These are phyloP conservation scores for Clamator glandarius DNA, from an alignment of 2,797 vertebrate species.

Conservation along the genomic window DNA sequence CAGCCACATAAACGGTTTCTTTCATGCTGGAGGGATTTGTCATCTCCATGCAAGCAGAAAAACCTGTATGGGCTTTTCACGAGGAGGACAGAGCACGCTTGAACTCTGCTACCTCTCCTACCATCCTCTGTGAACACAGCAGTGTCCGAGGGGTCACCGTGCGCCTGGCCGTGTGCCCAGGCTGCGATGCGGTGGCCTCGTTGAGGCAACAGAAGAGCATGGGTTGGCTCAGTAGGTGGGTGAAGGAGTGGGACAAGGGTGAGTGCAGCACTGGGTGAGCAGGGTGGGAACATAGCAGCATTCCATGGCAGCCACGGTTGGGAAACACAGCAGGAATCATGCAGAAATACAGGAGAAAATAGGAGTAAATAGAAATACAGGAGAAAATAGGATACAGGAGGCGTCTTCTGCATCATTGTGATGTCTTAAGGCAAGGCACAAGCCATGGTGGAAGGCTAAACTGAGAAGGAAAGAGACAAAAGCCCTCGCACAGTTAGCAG, in stretches of 20 bases:
- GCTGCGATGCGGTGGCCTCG: rapidly evolving
- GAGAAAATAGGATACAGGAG: not conserved
- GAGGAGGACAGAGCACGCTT: not conserved
- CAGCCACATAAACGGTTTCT: not conserved
- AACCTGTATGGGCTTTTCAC: not conserved
- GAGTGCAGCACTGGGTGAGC: not conserved
- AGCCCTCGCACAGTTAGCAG: not conserved
- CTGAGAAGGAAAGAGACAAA: rapidly evolving
- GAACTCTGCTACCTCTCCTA: not conserved
- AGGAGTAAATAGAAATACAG: not conserved
- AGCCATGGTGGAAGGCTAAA: not conserved
- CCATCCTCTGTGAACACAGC: not conserved
- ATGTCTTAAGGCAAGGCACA: not conserved
- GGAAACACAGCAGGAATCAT: not conserved
- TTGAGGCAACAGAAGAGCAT: not conserved
- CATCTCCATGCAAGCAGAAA: not conserved
- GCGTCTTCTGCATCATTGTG: not conserved
- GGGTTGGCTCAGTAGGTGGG: not conserved
- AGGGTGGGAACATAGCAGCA: rapidly evolving
- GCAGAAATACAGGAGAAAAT: not conserved
- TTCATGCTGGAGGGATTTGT: not conserved
- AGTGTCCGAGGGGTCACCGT: not conserved
- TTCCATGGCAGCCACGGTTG: rapidly evolving
- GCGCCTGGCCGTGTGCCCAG: rapidly evolving
- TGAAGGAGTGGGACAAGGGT: not conserved